Evolutionary conservation across 2,113 vertebrate species (phyloP).

Genomic region (Mesocricetus auratus): DNA sequence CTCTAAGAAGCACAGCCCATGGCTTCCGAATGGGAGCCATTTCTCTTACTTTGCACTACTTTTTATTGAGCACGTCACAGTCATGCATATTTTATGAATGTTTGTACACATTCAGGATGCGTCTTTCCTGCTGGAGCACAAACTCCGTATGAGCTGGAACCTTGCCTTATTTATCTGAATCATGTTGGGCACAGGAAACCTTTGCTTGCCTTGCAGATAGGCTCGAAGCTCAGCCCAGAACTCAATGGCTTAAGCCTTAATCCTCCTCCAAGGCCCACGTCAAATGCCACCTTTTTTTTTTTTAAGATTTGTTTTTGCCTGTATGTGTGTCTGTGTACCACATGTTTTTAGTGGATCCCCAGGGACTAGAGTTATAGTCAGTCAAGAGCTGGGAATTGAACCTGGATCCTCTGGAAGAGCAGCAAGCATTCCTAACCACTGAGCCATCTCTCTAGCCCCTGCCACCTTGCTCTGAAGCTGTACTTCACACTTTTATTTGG

Average conservation of each 20-base stretch:
- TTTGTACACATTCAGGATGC: constrained; percentile 52
- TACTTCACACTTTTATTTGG: neutral
- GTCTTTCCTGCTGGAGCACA: neutral
- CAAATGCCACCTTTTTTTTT: neutral
- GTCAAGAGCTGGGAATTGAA: neutral
- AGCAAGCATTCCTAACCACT: neutral
- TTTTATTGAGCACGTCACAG: neutral
- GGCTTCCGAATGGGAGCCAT: neutral
- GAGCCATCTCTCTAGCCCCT: neutral
- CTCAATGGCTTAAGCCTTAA: neutral
- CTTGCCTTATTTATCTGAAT: constrained; percentile 46
- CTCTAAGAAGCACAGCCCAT: neutral
- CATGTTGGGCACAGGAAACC: neutral
- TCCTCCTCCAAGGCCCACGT: neutral
- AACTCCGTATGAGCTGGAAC: constrained; percentile 10
- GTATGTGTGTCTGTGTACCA: neutral
- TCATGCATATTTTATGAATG: constrained; percentile 54
- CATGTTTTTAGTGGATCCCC: neutral
- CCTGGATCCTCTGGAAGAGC: neutral
- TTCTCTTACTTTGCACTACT: constrained; percentile 34
- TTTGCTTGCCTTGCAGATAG: neutral
- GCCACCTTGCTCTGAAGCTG: neutral
- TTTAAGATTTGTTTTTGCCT: neutral
- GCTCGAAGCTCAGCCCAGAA: neutral
- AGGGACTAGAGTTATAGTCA: neutral